Base-by-base conservation (phyloP, 2,888 invertebrate genomes). In the Taenaris catops region DNA sequence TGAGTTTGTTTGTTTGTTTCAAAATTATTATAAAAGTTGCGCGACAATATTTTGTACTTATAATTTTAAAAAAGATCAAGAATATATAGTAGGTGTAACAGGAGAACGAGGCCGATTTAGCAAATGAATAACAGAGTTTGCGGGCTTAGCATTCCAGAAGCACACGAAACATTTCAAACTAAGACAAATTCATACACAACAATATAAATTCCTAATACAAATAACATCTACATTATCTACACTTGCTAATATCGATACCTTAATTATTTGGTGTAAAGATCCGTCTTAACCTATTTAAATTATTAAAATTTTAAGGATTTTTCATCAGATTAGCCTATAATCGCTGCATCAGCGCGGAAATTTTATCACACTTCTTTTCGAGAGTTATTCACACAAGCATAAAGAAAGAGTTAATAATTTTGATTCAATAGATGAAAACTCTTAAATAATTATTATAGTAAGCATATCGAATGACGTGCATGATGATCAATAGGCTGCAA, bases 251-350 rank as follows among this genome's bases (percentile, higher is more conserved):
- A 16, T 65, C 60, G 59, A 74, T 32, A 75, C 73, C 84, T 83
- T 83, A 83, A 65, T 70, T 79, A 83, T 68, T 84, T 86, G 86
- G 86, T 86, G 86, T 86, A 86, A 84, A 86, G 79, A 79, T 75
- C 81, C 79, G 56, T 66, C 74, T 81, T 83, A 81, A 46, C 38
- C 55, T 74, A 78, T 55, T 56, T 70, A 59, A 58, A 58, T 64
- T 58, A 36, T 29, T 34, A 34, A 32, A 37, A 31, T 23, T 40
- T n/a, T 8, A 24, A 18, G 25, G 29, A 25, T 21, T 31, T 33
- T 14, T 34, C 20, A 34, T 41, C 34, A 31, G 44, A 31, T 26
- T 46, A 41, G 17, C 34, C 26, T 32, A 41, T 38, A 20, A 28
- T 17, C 31, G 36, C 33, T 24, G 38, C 17, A 18, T 19, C 39